Evolutionary conservation across 35 echinoderm and acorn worm genomes (phyloP), one percentile per base, ranked within the genome.

Genomic region (Lytechinus pictus): DNA sequence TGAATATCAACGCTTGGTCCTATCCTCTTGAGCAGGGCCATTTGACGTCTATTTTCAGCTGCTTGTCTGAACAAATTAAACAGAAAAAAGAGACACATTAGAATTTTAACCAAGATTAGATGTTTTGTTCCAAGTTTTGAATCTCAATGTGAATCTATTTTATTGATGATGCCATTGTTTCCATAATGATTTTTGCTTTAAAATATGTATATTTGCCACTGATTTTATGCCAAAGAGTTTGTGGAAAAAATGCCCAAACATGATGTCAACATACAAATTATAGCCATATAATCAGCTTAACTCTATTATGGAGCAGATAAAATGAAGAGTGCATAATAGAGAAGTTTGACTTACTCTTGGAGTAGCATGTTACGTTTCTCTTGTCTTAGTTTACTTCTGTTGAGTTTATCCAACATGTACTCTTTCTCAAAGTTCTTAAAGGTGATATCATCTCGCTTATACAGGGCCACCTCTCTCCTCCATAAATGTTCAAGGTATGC

Each of bases 1-100:
- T 94, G 93, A 28, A 96, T 96, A 57, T 95, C 96, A 5, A 96
- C 94, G 92, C 94, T 96, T 52, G 96, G 96, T 89, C 96, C 96
- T 71, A 96, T 96, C 61, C 94, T 90, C 57, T 96, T 96, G 3
- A 96, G 94, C 9, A 95, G 86, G 54, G 60, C 87, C 86, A 95
- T 60, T 8, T 94, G 94, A 54, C 55, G 89, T 91, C 96, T 95
- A 44, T 96, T 94, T 54, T 95, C 94, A 57, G 94, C 54, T 19
- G 94, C 96, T 95, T 96, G 96, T 92, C 96, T 96, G 87, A 8
- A 57, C 61, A 71, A 21, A 71, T 71, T 71, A 16, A 71, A 28
- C 11, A 44, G 87, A 89, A 53, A 95, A 95, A 53, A 52, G 53
- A 28, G 28, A 27, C 29, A 72, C 28, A 87, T 87, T 19, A 0